phyloP scores from a whole-genome alignment of 1,140 invertebrate species.

The Rhynchophorus ferrugineus region DNA sequence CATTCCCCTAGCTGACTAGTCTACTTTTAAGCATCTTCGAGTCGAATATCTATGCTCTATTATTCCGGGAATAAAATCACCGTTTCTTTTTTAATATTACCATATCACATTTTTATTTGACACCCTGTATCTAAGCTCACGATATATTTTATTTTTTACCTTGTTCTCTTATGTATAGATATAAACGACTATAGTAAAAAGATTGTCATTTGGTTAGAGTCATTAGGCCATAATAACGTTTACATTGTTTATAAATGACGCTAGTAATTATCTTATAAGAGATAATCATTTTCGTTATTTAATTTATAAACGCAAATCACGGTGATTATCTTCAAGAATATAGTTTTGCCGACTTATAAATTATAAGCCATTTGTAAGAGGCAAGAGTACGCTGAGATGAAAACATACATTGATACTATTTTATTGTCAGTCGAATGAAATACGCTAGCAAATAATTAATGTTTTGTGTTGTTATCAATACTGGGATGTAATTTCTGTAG shows the following conservation, averaged over 20 bases:
- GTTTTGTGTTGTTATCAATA: neutral
- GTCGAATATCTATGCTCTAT: neutral
- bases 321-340: too few relatives aligned
- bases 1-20: neutral
- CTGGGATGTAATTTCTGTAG: constrained; percentile 3
- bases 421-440: neutral
- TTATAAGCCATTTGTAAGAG: too few relatives aligned
- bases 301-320: too few relatives aligned
- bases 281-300: neutral
- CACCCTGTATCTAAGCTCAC: neutral
- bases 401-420: too few relatives aligned
- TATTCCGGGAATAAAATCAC: neutral
- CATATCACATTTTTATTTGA: neutral
- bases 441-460: too few relatives aligned
- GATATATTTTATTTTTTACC: constrained; percentile 8
- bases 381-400: too few relatives aligned
- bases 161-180: neutral
- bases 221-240: constrained; percentile 14
- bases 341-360: too few relatives aligned
- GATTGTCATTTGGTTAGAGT: constrained; percentile 13
- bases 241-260: constrained; percentile 18
- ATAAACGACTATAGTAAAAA: constrained; percentile 15
- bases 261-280: neutral
- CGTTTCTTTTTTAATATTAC: neutral
- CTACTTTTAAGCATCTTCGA: too few relatives aligned